Conservation (phyloP, 2,888 invertebrate species). For the Uropetala carovei region DNA sequence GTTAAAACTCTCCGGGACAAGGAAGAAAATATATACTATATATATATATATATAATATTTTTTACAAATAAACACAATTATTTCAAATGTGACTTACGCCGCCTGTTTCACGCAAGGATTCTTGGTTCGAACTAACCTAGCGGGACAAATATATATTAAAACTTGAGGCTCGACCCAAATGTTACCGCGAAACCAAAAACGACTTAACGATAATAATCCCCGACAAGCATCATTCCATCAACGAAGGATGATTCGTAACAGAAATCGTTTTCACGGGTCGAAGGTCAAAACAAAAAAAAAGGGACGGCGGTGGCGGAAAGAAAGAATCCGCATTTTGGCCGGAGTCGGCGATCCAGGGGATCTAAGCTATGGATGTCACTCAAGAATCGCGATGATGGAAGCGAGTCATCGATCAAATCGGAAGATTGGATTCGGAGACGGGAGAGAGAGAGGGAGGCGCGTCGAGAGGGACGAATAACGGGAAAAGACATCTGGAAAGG, state of each 20-base stretch:
- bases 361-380: neutral
- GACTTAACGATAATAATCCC: neutral
- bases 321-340: neutral
- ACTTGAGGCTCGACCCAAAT: neutral
- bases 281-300: conserved; percentile 11
- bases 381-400: conserved; percentile 21
- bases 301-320: neutral
- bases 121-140: too few species aligned
- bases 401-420: conserved; percentile 15
- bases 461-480: neutral
- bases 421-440: conserved; percentile 8
- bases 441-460: neutral
- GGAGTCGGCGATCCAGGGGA: neutral
- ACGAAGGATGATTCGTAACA: neutral
- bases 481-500: conserved; percentile 9
- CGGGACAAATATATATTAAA: neutral
- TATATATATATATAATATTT: too few species aligned
- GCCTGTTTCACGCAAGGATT: too few species aligned
- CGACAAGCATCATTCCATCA: conserved; percentile 22
- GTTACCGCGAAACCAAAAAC: neutral
- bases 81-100: too few species aligned
- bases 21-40: too few species aligned
- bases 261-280: conserved; percentile 52
- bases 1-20: too few species aligned
- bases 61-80: too few species aligned